Conservation (phyloP, 2,797 vertebrate genomes). For the Apogon talboti region DNA sequence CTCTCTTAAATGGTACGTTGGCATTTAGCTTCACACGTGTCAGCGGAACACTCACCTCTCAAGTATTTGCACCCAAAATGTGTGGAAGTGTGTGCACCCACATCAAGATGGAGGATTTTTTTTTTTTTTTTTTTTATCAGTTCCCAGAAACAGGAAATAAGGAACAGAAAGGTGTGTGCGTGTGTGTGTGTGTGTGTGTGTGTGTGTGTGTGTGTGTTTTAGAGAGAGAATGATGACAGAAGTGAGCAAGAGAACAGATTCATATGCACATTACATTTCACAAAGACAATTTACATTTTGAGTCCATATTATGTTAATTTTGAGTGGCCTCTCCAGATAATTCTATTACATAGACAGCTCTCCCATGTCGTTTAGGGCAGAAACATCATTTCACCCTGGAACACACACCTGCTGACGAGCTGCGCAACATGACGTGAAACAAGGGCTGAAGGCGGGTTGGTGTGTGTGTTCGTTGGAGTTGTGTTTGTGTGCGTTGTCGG, state of each 20-base stretch:
- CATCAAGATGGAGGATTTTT: conserved; percentile 40
- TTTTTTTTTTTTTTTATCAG: conserved; percentile 52
- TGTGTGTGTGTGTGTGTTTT: conserved; percentile 5
- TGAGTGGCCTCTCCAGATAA: conserved; percentile 81
- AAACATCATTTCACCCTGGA: conserved; percentile 70
- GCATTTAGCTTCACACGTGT: conserved; percentile 89
- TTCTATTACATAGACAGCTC: conserved; percentile 81
- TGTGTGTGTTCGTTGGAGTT: conserved; percentile 40
- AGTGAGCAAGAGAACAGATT: conserved; percentile 64
- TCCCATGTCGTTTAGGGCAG: conserved; percentile 68
- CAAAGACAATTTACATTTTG: conserved; percentile 79
- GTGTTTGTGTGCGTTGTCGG: conserved; percentile 32
- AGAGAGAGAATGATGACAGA: conserved; percentile 47
- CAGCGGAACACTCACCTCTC: conserved; percentile 85
- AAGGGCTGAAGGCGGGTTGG: conserved; percentile 41
- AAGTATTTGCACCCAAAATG: conserved; percentile 83
- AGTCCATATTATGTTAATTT: conserved; percentile 83
- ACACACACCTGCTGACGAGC: conserved; percentile 71
- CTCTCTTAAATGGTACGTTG: conserved; percentile 89
- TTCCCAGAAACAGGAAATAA: conserved; percentile 61
- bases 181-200: conserved; percentile 10
- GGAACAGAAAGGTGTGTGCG: conserved; percentile 23
- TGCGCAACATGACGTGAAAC: conserved; percentile 58
- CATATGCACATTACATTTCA: conserved; percentile 69
- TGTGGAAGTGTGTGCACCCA: conserved; percentile 60